Evolutionary conservation across 2,888 invertebrate genomes (phyloP), one percentile per base, ranked within the genome.

Genomic region (Ryuthela nishihirai): DNA sequence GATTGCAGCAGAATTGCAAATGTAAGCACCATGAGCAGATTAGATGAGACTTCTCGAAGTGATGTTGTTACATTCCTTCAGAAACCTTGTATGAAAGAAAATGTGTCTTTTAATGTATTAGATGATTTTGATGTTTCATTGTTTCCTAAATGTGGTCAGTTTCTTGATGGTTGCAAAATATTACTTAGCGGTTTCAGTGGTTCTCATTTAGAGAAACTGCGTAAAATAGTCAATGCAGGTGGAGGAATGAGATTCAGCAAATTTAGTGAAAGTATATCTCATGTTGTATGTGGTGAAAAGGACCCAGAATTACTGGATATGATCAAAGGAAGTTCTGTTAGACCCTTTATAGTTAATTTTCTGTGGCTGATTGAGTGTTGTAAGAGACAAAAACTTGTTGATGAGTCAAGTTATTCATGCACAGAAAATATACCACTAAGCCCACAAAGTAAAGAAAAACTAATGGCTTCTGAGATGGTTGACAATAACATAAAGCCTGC

Each of bases 91-190:
- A n/a, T n/a, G n/a, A n/a, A n/a, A n/a, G n/a, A n/a, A n/a, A n/a
- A n/a, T 6, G 25, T 21, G 7, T 18, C 17, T 12, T 35, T 36
- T 10, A 17, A 46, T 38, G n/a, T 59, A 18, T 54, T 71, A 15
- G 70, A 73, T 18, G 60, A 62, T 49, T 75, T 85, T 36, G 83
- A 85, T 67, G 76, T 87, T 64, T 81, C 80, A 50, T 77, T 79
- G 54, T 83, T 84, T 1, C 85, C 85, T 71, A 81, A 80, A 71
- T 85, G 84, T 62, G 91, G 89, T 26, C 78, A 83, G 56, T 91
- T 91, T 71, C 81, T 94, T 52, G 93, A 94, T 76, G 92, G 92
- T 43, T 93, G 90, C 71, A 87, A 85, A 83, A 79, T 88, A 36
- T 86, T 82, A 69, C 70, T 87, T 29, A 79, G 81, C 65, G 88